Conservation (phyloP, 64 coral and sea anemone species). For the Actinia equina region DNA sequence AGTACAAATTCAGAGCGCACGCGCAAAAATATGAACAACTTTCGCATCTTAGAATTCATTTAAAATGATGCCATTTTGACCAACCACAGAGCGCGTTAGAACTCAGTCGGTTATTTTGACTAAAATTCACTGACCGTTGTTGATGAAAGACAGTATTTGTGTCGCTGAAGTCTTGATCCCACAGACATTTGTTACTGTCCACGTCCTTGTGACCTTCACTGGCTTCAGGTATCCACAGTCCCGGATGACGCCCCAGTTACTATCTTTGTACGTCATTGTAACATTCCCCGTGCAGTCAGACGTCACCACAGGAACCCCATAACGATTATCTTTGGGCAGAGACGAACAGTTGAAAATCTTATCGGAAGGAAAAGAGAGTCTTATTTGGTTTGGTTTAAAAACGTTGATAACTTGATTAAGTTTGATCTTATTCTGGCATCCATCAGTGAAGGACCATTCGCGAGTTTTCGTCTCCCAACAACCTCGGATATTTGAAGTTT, state of each 20-base stretch:
- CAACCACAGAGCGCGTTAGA: no score
- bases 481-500: background rate
- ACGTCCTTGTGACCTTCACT: background rate
- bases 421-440: constrained; percentile 11
- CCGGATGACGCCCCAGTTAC: background rate
- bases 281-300: constrained; percentile 11
- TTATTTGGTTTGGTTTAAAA: background rate
- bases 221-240: background rate
- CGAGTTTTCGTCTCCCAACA: background rate
- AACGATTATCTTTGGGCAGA: background rate
- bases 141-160: background rate
- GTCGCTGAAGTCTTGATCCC: background rate
- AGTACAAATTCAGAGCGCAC: no score
- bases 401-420: background rate
- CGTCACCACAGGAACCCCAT: background rate
- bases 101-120: no score
- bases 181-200: constrained; percentile 2
- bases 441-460: constrained; percentile 17
- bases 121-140: background rate
- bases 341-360: background rate
- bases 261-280: background rate
- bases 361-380: background rate
- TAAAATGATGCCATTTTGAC: no score
- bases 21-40: no score
- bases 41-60: no score